A percentile compares a stretch with the other conserved stretches of the same genome.
These are phyloP conservation scores for Ctena decussata DNA, from an alignment of 2,888 invertebrate genomes.

Conservation along the genomic window DNA sequence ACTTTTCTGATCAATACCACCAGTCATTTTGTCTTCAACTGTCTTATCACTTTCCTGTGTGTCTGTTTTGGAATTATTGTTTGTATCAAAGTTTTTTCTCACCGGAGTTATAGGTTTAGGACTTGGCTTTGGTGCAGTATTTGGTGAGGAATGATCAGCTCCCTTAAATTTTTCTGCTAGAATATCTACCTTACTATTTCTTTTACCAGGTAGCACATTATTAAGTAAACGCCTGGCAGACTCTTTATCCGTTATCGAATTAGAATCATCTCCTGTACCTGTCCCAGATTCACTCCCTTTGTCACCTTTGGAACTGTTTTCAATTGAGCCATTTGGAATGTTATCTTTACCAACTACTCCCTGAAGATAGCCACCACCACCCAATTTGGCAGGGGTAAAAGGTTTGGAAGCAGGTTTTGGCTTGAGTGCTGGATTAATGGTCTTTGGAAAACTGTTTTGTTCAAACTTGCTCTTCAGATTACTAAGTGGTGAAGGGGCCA, in stretches of 20 bases:
- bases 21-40: constrained; percentile 8
- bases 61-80: constrained; percentile 32
- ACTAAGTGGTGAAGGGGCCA: constrained; percentile 14
- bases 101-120: constrained; percentile 32
- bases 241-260: not conserved
- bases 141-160: not conserved
- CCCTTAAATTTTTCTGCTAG: constrained; percentile 32
- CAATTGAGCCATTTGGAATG: not conserved
- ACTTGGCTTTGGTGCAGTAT: constrained; percentile 28
- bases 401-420: not conserved
- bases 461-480: constrained; percentile 13
- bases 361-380: constrained; percentile 28
- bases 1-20: not conserved
- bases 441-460: not conserved
- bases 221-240: not conserved
- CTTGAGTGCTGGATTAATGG: constrained; percentile 6
- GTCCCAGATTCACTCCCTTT: not conserved
- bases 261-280: not conserved
- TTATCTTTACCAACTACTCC: constrained; percentile 14
- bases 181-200: constrained; percentile 41
- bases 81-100: constrained; percentile 26
- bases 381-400: constrained; percentile 13
- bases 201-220: not conserved
- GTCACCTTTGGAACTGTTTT: not conserved
- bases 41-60: not conserved